Evolutionary conservation across 2,113 vertebrate genomes (phyloP).

Genomic region (Centrocercus urophasianus): DNA sequence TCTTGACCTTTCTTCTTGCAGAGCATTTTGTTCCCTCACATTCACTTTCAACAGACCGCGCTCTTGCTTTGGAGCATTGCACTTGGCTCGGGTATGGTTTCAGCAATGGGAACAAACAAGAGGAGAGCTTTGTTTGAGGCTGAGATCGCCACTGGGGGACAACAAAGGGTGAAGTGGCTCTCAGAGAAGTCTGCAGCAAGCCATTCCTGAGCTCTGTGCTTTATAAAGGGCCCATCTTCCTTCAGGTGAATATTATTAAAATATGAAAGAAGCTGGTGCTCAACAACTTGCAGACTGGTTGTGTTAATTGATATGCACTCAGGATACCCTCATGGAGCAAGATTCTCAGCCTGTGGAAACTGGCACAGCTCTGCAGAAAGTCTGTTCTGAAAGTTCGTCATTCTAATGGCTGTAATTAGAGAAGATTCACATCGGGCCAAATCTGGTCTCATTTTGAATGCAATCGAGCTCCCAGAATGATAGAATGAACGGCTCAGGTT

Average conservation of each 20-base stretch:
- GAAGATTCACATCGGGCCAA: background rate
- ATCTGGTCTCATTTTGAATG: background rate
- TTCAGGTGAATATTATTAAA: background rate
- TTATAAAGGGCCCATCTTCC: background rate
- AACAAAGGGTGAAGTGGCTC: background rate
- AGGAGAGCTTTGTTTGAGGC: background rate
- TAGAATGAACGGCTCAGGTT: too few species aligned
- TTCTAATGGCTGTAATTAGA: background rate
- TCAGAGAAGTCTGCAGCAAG: fast-evolving
- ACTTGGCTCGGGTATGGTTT: background rate
- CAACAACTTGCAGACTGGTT: background rate
- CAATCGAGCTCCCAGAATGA: background rate
- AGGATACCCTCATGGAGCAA: background rate
- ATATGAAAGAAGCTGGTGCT: background rate
- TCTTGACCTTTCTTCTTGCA: background rate
- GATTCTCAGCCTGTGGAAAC: background rate
- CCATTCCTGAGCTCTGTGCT: background rate
- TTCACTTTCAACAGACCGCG: background rate
- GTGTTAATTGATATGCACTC: background rate
- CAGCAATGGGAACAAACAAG: background rate
- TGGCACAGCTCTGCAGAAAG: background rate
- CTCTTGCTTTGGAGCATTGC: background rate
- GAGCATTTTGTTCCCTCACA: background rate
- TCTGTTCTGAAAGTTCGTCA: background rate
- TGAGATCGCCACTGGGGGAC: background rate